These are phyloP conservation scores for Acleris emargana DNA, from an alignment of 2,888 invertebrate genomes.

Conservation along the genomic window DNA sequence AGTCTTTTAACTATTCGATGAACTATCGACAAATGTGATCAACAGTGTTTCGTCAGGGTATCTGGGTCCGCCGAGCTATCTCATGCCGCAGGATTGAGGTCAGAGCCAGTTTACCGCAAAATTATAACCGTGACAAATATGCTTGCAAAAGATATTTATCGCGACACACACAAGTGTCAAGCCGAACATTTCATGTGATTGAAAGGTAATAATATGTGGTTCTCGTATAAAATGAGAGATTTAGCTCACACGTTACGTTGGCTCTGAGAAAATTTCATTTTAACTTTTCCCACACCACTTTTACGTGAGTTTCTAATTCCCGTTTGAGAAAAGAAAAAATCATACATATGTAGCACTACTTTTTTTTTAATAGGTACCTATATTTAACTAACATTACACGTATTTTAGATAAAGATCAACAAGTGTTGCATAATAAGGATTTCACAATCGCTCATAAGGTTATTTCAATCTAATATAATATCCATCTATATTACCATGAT, in stretches of 20 bases:
- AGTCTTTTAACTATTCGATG: no score
- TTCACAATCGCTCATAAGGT: no score
- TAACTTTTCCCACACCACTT: conserved; percentile 14
- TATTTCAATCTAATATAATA: no score
- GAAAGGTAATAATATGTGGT: conserved; percentile 22
- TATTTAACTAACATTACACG: no score
- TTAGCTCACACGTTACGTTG: conserved; percentile 22
- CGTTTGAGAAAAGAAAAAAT: background rate
- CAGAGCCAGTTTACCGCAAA: conserved; percentile 6
- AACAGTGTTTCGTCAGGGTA: no score
- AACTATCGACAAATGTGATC: no score
- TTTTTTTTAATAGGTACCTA: no score
- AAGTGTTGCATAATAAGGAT: no score
- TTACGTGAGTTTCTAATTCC: conserved; percentile 8
- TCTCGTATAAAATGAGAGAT: conserved; percentile 17
- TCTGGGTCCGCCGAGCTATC: background rate
- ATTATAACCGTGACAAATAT: background rate
- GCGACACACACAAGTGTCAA: conserved; percentile 4
- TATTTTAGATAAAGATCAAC: no score
- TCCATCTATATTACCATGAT: no score
- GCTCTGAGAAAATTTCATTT: conserved; percentile 4
- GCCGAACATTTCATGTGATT: conserved; percentile 11
- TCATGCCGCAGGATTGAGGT: background rate
- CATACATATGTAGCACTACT: no score
- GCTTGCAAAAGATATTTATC: background rate